phyloP scores from a whole-genome alignment of 2,797 vertebrate species.

The Epinephelus malabaricus region DNA sequence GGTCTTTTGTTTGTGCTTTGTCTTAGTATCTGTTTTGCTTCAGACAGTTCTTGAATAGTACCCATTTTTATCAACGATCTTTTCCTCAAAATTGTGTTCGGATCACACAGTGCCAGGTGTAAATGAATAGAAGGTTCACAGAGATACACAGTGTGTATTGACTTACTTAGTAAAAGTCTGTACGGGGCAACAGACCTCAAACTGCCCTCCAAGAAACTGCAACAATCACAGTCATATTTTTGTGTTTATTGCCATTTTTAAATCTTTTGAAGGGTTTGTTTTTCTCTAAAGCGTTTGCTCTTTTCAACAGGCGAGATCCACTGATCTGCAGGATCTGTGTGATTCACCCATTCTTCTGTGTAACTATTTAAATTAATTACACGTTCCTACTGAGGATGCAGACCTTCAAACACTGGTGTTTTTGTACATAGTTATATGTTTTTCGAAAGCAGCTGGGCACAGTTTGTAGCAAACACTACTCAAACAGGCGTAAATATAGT shows the following conservation, averaged over 20 bases:
- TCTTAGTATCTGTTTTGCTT: slow-evolving; percentile 10
- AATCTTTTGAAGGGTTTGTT: slow-evolving; percentile 33
- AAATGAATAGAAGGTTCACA: background rate
- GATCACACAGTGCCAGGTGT: background rate
- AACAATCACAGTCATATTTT: slow-evolving; percentile 12
- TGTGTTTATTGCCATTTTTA: slow-evolving; percentile 32
- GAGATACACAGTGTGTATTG: background rate
- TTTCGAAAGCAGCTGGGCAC: too few relatives aligned
- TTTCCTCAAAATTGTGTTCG: background rate
- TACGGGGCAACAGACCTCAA: background rate
- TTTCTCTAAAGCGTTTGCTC: slow-evolving; percentile 31
- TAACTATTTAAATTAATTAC: slow-evolving; percentile 19
- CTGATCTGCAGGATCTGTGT: slow-evolving; percentile 23
- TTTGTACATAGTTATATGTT: too few relatives aligned
- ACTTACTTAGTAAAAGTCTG: slow-evolving; percentile 6
- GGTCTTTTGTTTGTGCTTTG: slow-evolving; percentile 21
- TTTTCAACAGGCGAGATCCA: slow-evolving; percentile 11
- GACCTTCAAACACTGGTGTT: too few relatives aligned
- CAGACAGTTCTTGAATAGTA: background rate
- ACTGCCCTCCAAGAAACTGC: background rate
- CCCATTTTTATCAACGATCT: background rate
- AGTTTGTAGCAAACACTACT: too few relatives aligned
- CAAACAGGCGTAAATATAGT: too few relatives aligned
- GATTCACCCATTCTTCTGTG: slow-evolving; percentile 7
- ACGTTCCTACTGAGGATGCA: background rate